Evolutionary conservation across 2,797 vertebrate genomes (phyloP), one percentile per base, ranked within the genome.

Genomic region (Crypturellus tataupa): DNA sequence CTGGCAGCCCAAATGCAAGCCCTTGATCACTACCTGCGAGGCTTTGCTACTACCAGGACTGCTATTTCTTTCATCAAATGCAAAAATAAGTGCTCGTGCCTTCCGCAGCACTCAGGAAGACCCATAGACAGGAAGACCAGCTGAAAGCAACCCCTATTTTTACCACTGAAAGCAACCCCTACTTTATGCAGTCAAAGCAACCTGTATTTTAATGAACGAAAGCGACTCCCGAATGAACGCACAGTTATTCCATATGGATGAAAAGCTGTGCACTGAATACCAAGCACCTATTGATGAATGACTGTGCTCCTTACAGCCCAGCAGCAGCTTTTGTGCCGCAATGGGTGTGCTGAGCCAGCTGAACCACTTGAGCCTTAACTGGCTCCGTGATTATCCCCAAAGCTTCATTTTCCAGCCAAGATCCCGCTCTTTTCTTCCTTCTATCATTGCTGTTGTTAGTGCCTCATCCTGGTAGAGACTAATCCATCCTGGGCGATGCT

Each of bases 321-420:
- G 56, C 42, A 58, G 70, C 42, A 47, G 65, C 44, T 20, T 80
- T 76, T 63, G 23, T 62, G 67, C 67, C 40, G 2, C 24, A 59
- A 60, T 7, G 56, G 62, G 42, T 69, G 62, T 53, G 35, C 67
- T 70, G 67, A 79, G 55, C 75, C 90, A 84, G 79, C 84, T 33
- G 67, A 85, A 56, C 63, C 58, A 44, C 79, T 69, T 60, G 31
- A 87, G 71, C 65, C 84, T 65, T 33, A 53, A 44, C 68, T 39
- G 64, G 2, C 68, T 58, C 27, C 9, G 13, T 46, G 88, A 63
- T 83, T 80, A 60, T 80, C 59, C 72, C 51, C 60, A 80, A 70
- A 55, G 17, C 12, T 46, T 87, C 3, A 0, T 62, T 89, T 94
- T 58, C 60, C 47, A 39, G 12, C 63, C 75, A 76, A 33, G 51